These are phyloP conservation scores for Epinotia nisella DNA, from an alignment of 2,888 invertebrate species.

Conservation along the genomic window DNA sequence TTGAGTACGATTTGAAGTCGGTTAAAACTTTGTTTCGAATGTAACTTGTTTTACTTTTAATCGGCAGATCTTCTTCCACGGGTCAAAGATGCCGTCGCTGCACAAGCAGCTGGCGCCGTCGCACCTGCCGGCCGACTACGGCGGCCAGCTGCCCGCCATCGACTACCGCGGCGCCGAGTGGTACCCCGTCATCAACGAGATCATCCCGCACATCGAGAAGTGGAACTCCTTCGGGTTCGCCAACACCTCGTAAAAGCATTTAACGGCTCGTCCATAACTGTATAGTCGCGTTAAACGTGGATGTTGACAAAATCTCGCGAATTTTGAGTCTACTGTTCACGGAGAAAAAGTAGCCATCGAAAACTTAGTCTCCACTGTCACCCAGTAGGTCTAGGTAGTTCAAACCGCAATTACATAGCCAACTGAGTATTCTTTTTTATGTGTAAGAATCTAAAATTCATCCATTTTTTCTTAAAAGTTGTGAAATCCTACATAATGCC, in stretches of 20 bases:
- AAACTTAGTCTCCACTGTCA: too few species aligned
- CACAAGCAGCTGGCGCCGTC: slow-evolving; percentile 89
- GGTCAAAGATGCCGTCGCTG: slow-evolving; percentile 90
- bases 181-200: slow-evolving; percentile 88
- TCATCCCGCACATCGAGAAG: slow-evolving; percentile 87
- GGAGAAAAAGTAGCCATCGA: too few species aligned
- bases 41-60: slow-evolving; percentile 7
- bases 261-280: slow-evolving; percentile 1
- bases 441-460: too few species aligned
- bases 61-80: slow-evolving; percentile 92
- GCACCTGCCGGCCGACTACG: slow-evolving; percentile 90
- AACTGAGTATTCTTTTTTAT: too few species aligned
- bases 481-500: too few species aligned
- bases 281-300: background rate
- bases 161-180: slow-evolving; percentile 91
- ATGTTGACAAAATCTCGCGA: background rate
- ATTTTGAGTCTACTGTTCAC: too few species aligned
- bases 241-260: slow-evolving; percentile 71
- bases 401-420: too few species aligned
- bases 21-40: too few species aligned
- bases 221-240: slow-evolving; percentile 89
- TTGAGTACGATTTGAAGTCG: too few species aligned
- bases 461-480: too few species aligned
- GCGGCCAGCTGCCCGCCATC: slow-evolving; percentile 89
- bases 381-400: too few species aligned